Conservation (phyloP, 1,140 invertebrate genomes). For the Pararge aegeria region DNA sequence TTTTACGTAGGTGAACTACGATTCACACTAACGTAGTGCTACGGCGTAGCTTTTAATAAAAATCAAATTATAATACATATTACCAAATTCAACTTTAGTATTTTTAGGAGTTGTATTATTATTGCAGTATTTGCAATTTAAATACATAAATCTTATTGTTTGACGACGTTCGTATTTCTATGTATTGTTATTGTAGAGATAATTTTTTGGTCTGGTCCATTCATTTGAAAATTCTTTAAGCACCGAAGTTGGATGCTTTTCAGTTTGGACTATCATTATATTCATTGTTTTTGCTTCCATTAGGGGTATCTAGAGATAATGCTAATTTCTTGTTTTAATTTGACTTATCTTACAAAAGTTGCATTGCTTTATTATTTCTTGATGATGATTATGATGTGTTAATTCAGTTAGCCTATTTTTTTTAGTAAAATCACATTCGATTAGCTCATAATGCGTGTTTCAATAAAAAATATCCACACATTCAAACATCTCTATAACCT, state of each 20-base stretch:
- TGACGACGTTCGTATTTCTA: no score
- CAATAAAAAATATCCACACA: no score
- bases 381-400: no score
- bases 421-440: no score
- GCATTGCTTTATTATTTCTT: no score
- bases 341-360: no score
- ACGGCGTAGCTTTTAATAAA: constrained; percentile 28
- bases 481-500: no score
- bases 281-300: constrained; percentile 5
- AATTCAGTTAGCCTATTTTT: no score
- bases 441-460: no score
- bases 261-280: neutral
- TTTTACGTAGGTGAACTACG: neutral
- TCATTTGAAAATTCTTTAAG: neutral
- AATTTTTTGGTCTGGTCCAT: neutral
- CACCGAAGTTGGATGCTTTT: neutral
- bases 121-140: no score
- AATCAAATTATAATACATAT: neutral
- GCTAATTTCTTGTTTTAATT: neutral
- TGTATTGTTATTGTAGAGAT: no score
- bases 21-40: constrained; percentile 12
- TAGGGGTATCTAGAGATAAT: neutral
- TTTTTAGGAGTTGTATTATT: neutral
- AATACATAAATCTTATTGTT: no score
- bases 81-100: neutral